Conservation (phyloP, 2,113 vertebrate species). For the Ornithorhynchus anatinus region DNA sequence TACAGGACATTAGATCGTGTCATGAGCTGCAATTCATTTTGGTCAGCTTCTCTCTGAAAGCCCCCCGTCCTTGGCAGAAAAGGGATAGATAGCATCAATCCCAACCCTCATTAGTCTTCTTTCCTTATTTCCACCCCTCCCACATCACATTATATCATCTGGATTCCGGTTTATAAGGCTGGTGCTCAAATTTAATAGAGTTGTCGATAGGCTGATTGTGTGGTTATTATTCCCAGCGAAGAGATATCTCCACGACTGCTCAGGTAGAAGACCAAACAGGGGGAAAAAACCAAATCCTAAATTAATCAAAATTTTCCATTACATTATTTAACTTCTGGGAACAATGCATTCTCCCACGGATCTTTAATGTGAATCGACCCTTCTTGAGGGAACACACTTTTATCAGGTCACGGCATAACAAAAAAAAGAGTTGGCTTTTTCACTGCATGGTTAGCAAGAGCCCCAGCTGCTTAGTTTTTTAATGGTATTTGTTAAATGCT, state of each 20-base stretch:
- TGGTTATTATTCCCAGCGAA: not conserved
- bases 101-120: not conserved
- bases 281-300: not conserved
- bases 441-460: too few relatives aligned
- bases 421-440: too few relatives aligned
- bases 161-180: not conserved
- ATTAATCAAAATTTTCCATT: not conserved
- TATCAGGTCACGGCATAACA: not conserved
- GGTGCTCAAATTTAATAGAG: not conserved
- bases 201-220: not conserved
- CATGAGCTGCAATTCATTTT: not conserved
- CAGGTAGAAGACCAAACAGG: not conserved
- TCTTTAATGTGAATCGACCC: slow-evolving; percentile 6
- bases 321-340: not conserved
- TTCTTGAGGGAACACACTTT: not conserved
- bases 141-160: not conserved
- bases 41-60: not conserved
- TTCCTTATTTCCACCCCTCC: not conserved
- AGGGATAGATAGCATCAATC: not conserved
- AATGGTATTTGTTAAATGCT: too few relatives aligned
- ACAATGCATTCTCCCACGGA: not conserved
- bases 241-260: not conserved
- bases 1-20: not conserved
- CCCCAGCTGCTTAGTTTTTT: too few relatives aligned
- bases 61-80: not conserved